A percentile compares a stretch with the other conserved stretches of the same genome.
phyloP scores from a whole-genome alignment of 2,888 invertebrate species.

The Meteorus colon region DNA sequence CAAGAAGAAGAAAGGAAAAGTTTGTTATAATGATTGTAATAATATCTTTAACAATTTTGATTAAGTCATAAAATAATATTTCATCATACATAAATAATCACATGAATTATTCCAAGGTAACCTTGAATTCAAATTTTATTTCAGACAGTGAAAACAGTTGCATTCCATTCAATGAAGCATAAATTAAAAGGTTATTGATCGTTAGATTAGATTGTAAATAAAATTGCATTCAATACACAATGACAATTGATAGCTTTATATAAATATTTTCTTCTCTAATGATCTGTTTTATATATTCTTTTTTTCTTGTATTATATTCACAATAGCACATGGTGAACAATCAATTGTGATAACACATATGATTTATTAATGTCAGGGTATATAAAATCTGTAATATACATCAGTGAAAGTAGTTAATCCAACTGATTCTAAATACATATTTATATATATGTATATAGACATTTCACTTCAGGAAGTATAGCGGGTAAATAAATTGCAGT shows the following conservation, averaged over 20 bases:
- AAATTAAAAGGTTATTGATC: conserved; percentile 40
- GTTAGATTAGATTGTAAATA: conserved; percentile 4
- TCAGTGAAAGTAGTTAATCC: conserved; percentile 37
- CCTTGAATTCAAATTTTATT: background rate
- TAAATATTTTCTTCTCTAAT: background rate
- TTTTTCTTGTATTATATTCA: background rate
- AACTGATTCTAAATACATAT: background rate
- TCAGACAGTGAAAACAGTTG: conserved; percentile 12
- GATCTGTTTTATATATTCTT: background rate
- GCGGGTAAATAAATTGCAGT: conserved; percentile 29
- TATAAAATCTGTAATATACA: conserved; percentile 13
- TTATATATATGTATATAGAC: conserved; percentile 31
- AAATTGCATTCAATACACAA: conserved; percentile 22
- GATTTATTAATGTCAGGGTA: background rate
- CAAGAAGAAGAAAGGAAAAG: background rate
- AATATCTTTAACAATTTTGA: background rate
- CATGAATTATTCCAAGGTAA: background rate
- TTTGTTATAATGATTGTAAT: background rate
- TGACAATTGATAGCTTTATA: background rate
- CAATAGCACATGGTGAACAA: background rate
- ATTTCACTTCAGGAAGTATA: conserved; percentile 35
- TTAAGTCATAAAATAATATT: conserved; percentile 13
- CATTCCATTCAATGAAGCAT: conserved; percentile 48
- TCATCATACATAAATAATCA: conserved; percentile 1
- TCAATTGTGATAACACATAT: conserved; percentile 18